Base-by-base conservation (phyloP, 2,113 vertebrate species). In the Vulpes vulpes region DNA sequence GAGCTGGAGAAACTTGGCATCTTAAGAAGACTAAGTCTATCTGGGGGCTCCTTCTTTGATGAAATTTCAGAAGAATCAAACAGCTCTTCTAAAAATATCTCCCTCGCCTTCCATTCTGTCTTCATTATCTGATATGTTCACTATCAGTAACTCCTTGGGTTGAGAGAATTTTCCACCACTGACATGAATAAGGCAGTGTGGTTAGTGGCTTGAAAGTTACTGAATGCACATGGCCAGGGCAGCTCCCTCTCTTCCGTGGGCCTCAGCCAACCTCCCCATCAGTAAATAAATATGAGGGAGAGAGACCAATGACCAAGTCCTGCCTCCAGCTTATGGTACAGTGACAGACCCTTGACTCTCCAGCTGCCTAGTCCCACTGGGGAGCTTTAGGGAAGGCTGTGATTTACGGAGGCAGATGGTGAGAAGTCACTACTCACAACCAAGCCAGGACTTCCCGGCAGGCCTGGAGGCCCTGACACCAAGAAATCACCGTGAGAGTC, bases 371-470 rank as follows among this genome's bases (percentile, higher is more conserved):
- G 19, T 82, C 57, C 38, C 6, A 16, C 0, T 62, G 51, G 43
- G 89, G 19, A 15, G 7, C 15, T n/a, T 91, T 38, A 30, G 57
- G 55, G 49, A 76, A 57, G 62, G 20, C 22, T 4, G 7, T 14
- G 57, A 64, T 32, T 69, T 43, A 49, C 11, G 2, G 3, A 43
- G n/a, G 12, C 83, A 96, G 49, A 79, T 35, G 76, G 53, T 3
- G 1, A 8, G 8, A 35, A 53, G 20, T 76, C 0, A 0, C 91
- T 85, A 99, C 99, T 99, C 98, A 99, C 99, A 97, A 98, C 97
- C 43, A 98, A 95, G 80, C 99, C 99, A 2, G 99, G 98, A 98
- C 93, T 99, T 96, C 99, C 99, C 0, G 99, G 99, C 8, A 98
- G 93, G 57, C 99, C 99, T 64, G 99, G 99, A 64, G 97, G 98